Conservation (phyloP, 2,113 vertebrate species). For the Rhea pennata region DNA sequence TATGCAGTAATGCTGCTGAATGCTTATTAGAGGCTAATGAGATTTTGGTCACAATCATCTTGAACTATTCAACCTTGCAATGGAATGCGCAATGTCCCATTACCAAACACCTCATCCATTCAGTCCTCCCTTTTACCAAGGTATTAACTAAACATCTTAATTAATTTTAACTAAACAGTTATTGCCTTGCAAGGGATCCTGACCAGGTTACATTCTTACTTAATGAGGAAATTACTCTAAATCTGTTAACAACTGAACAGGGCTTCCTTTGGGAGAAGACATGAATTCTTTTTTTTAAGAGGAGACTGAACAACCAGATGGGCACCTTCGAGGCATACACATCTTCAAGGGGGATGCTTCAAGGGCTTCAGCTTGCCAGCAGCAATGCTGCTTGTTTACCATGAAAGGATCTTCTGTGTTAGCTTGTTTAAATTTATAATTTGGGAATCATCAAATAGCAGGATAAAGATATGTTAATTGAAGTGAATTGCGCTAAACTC, state of each 20-base stretch:
- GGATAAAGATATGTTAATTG: constrained; percentile 60
- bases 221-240: constrained; percentile 71
- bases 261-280: constrained; percentile 30
- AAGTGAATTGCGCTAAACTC: constrained; percentile 47
- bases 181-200: constrained; percentile 41
- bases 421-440: constrained; percentile 70
- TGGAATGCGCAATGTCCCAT: background rate
- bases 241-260: constrained; percentile 54
- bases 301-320: constrained; percentile 49
- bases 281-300: constrained; percentile 29
- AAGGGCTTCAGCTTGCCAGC: background rate
- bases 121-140: constrained; percentile 31
- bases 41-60: background rate
- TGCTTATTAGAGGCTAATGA: background rate
- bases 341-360: constrained; percentile 41
- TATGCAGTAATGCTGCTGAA: background rate
- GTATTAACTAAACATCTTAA: constrained; percentile 70
- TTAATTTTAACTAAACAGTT: constrained; percentile 73
- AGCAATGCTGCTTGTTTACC: constrained; percentile 47
- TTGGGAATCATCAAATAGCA: constrained; percentile 49
- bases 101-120: background rate
- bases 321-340: constrained; percentile 42
- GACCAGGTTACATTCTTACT: constrained; percentile 67
- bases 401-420: constrained; percentile 47
- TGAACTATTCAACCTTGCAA: background rate